Conservation (phyloP, 2,113 vertebrate species). For the Chamaetylas fuelleborni region DNA sequence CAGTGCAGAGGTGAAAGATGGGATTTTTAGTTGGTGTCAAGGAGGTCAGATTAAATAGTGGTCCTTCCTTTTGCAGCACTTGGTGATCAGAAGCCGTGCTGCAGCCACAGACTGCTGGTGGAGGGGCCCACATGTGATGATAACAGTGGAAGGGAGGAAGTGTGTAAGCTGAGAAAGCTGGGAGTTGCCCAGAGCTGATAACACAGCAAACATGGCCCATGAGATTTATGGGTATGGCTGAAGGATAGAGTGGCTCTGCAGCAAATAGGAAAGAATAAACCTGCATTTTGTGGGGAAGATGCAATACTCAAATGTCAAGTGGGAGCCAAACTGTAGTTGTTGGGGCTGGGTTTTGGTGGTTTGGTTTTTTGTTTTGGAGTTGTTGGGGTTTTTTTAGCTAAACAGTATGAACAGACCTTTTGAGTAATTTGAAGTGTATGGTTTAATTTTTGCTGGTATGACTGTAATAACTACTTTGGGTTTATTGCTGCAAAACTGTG, state of each 20-base stretch:
- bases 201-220: not conserved
- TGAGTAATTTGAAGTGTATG: not conserved
- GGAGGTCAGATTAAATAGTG: not conserved
- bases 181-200: not conserved
- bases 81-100: not conserved
- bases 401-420: not conserved
- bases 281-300: not conserved
- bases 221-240: fast-evolving
- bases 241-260: not conserved
- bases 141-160: not conserved
- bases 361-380: no score
- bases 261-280: not conserved
- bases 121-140: fast-evolving
- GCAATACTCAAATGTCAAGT: not conserved
- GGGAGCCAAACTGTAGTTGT: not conserved
- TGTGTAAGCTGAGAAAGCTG: not conserved
- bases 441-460: not conserved
- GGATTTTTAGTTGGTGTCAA: not conserved
- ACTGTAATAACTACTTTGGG: not conserved
- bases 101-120: not conserved
- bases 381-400: not conserved
- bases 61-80: not conserved
- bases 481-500: not conserved
- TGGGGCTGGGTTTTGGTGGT: not conserved
- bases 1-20: not conserved